Evolutionary conservation across 2,113 vertebrate genomes (phyloP), one percentile per base, ranked within the genome.

Genomic region (Pitta sordida): DNA sequence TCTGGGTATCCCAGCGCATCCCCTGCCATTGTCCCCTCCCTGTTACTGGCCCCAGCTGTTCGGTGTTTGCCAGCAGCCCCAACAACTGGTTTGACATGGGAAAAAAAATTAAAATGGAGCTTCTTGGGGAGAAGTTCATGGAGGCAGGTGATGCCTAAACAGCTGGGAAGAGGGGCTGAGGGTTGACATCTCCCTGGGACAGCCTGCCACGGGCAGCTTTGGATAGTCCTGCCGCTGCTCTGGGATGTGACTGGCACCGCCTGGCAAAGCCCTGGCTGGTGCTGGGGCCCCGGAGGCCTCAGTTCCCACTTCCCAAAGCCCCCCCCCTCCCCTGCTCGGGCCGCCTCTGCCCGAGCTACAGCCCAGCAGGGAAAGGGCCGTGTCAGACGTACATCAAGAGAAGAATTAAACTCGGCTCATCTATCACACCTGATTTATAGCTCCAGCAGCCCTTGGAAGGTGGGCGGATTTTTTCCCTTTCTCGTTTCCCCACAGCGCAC

Each of bases 251-350:
- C 32, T 53, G 53, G 32, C 49, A 53, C 18, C 2, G 2, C 17
- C 41, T 0, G 0, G 27, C 59, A 88, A 36, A 73, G 49, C 48
- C 4, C 1, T 11, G 13, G 62, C 26, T 7, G 1, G 32, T 52
- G 36, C 22, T 16, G 0, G 3, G 4, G 5, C 3, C 22, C 55
- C 0, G 0, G 29, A 18, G 10, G 43, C 63, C n/a, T 32, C 23
- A 3, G 3, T 13, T 70, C 30, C 46, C 1, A 1, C 55, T 91
- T 60, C 51, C 51, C 53, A 7, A 55, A 79, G 44, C 0, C 11
- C 24, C 7, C 24, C 7, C 15, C 49, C 49, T 67, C 27, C 36
- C 44, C 44, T 59, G 58, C 49, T 49, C 0, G 1, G 20, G 78
- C 68, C 63, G 69, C 64, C 37, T 23, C 34, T 13, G 53, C 46